Percentiles rank a stretch among this genome's conserved stretches.
Conservation (phyloP, 2,113 vertebrate genomes). For the Toxostoma redivivum region DNA sequence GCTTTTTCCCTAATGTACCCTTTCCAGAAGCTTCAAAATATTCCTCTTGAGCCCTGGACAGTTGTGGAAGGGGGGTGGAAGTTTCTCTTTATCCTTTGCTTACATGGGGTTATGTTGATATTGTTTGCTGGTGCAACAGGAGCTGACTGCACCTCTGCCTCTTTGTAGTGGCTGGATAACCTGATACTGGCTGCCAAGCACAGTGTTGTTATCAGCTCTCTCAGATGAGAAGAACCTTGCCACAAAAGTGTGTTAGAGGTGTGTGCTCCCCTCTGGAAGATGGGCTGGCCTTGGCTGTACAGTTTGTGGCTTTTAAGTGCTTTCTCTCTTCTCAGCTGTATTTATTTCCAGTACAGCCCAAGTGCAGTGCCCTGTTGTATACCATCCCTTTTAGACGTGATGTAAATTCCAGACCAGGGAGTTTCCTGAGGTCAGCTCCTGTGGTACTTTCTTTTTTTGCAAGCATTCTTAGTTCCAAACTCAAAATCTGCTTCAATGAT, state of each 20-base stretch:
- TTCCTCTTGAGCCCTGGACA: neutral
- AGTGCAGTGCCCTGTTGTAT: neutral
- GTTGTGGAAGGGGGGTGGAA: neutral
- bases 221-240: neutral
- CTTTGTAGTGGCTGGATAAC: neutral
- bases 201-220: neutral
- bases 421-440: neutral
- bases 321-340: neutral
- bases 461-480: neutral
- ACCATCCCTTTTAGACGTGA: neutral
- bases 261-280: neutral
- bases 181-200: neutral
- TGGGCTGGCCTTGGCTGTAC: neutral
- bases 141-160: neutral
- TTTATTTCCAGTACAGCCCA: neutral
- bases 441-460: neutral
- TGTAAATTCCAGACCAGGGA: neutral
- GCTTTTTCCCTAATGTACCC: neutral
- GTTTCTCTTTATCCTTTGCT: neutral
- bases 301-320: neutral
- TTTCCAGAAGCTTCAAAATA: neutral
- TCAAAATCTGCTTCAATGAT: neutral
- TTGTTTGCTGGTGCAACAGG: neutral
- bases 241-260: neutral
- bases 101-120: neutral